Conservation (phyloP, 2,888 invertebrate species). For the Amphipoea lucens region DNA sequence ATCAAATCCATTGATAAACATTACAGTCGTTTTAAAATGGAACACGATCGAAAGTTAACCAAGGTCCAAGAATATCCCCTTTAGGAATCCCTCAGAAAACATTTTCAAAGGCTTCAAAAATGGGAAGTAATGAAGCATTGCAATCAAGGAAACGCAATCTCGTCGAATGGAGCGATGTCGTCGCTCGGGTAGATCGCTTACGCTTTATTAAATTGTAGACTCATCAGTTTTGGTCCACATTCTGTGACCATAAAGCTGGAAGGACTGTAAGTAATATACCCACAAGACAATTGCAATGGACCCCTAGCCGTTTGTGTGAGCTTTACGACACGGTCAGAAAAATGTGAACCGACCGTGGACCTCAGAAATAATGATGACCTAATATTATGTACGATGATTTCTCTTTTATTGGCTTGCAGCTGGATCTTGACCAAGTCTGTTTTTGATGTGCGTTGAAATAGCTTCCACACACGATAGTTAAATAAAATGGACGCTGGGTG, state of each 20-base stretch:
- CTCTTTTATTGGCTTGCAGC: conserved; percentile 6
- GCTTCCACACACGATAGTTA: neutral
- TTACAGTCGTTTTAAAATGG: neutral
- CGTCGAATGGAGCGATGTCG: conserved; percentile 48
- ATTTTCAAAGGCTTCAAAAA: conserved; percentile 37
- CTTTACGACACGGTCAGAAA: conserved; percentile 43
- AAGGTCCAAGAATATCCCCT: conserved; percentile 17
- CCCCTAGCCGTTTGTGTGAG: conserved; percentile 12
- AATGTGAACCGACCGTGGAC: conserved; percentile 12
- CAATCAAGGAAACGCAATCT: conserved; percentile 55
- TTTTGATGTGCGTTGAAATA: neutral
- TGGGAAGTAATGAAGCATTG: conserved; percentile 24
- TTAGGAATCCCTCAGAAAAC: conserved; percentile 9
- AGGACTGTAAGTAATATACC: conserved; percentile 23
- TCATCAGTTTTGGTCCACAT: conserved; percentile 49
- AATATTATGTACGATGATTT: conserved; percentile 1
- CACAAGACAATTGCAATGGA: conserved; percentile 28
- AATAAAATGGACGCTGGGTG: neutral
- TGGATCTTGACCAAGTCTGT: neutral
- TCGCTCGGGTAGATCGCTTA: conserved; percentile 43
- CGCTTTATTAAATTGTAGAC: conserved; percentile 55
- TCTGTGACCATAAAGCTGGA: conserved; percentile 40
- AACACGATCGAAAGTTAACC: neutral
- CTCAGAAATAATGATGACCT: conserved; percentile 13
- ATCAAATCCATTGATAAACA: neutral